These are phyloP conservation scores for Limnothrissa miodon DNA, from an alignment of 2,113 vertebrate genomes.

Conservation along the genomic window DNA sequence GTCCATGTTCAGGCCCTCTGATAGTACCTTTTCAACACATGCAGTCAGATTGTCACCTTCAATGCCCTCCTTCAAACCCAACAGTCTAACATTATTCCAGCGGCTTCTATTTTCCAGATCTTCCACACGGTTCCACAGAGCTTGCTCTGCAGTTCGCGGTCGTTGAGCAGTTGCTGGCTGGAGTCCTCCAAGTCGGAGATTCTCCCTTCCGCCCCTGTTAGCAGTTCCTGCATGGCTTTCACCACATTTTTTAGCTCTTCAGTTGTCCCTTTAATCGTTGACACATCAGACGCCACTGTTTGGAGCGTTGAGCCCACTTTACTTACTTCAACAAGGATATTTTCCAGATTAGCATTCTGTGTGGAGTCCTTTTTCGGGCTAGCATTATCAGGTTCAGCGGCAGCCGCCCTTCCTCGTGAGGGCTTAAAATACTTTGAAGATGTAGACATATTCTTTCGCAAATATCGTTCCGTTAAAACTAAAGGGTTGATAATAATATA, in stretches of 20 bases:
- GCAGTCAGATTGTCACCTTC: conserved; percentile 11
- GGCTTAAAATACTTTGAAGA: not conserved
- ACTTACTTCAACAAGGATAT: not conserved
- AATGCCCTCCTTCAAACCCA: conserved; percentile 17
- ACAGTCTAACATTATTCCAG: conserved; percentile 19
- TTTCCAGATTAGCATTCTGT: not conserved
- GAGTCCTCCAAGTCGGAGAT: conserved; percentile 12
- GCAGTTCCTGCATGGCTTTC: conserved; percentile 11
- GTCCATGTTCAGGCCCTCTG: not conserved
- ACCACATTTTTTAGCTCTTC: conserved; percentile 3
- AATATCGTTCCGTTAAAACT: not conserved
- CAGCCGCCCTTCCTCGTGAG: not conserved
- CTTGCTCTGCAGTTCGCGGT: not conserved
- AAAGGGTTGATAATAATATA: not conserved
- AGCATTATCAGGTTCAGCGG: not conserved
- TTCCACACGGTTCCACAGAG: not conserved
- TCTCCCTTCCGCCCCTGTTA: not conserved
- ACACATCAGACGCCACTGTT: not conserved
- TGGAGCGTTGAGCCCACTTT: not conserved
- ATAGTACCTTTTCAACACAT: conserved; percentile 12
- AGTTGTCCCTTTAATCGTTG: conserved; percentile 10
- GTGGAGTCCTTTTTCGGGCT: no score
- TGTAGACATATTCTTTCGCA: not conserved
- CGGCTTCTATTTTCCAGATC: conserved; percentile 18
- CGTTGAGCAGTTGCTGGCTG: not conserved